Conservation (phyloP, 2,888 invertebrate genomes). For the Drosophila ustulata region DNA sequence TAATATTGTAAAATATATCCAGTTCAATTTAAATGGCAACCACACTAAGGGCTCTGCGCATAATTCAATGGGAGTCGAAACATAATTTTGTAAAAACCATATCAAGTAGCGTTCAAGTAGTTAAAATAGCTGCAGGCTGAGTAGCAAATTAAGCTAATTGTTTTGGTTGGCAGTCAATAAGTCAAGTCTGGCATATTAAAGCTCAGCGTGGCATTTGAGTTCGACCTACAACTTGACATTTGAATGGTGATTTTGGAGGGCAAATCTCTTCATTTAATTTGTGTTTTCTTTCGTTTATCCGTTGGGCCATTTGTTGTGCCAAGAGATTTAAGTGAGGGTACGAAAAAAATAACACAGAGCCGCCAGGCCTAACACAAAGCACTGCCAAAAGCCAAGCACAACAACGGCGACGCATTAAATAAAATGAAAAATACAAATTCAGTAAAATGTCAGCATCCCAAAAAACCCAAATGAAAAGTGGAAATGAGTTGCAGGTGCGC, state of each 20-base stretch:
- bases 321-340: slow-evolving; percentile 18
- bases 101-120: neutral
- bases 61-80: neutral
- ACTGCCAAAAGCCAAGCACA: slow-evolving; percentile 36
- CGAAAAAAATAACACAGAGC: slow-evolving; percentile 13
- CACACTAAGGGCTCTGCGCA: neutral
- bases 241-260: slow-evolving; percentile 50
- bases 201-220: slow-evolving; percentile 31
- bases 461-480: slow-evolving; percentile 10
- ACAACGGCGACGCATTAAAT: slow-evolving; percentile 37
- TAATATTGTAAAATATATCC: neutral
- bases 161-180: slow-evolving; percentile 10
- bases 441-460: slow-evolving; percentile 56
- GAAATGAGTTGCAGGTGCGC: slow-evolving; percentile 32
- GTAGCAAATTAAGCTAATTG: slow-evolving; percentile 27
- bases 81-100: neutral
- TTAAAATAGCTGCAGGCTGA: neutral
- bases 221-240: slow-evolving; percentile 58
- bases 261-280: slow-evolving; percentile 60
- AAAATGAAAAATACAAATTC: slow-evolving; percentile 43
- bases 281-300: slow-evolving; percentile 52
- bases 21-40: neutral
- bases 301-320: slow-evolving; percentile 47
- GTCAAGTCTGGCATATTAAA: slow-evolving; percentile 24
- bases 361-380: slow-evolving; percentile 25